Evolutionary conservation across 2,113 vertebrate genomes (phyloP).

Genomic region (Otis tarda): DNA sequence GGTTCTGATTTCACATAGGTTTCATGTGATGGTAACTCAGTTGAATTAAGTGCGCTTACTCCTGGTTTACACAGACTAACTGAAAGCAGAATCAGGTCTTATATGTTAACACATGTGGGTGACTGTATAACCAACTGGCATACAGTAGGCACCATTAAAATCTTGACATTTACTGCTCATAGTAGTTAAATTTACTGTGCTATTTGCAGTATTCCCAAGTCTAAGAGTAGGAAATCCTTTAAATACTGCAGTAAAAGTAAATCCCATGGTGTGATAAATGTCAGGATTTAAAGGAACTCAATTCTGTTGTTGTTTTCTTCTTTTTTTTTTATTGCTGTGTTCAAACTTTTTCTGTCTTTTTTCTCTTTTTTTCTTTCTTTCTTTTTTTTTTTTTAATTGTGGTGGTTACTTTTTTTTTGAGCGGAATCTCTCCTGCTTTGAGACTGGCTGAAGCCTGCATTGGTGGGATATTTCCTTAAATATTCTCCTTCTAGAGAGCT

Average conservation of each 20-base stretch:
- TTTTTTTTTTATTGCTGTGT: background rate
- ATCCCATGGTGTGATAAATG: conserved; percentile 65
- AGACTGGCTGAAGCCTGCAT: background rate
- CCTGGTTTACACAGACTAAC: background rate
- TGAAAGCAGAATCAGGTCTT: background rate
- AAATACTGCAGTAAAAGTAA: conserved; percentile 67
- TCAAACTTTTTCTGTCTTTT: background rate
- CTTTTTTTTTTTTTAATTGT: background rate
- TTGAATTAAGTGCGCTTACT: background rate
- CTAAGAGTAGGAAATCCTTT: conserved; percentile 62
- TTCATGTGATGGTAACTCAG: background rate
- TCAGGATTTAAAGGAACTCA: conserved; percentile 45
- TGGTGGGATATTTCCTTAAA: background rate
- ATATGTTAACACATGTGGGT: background rate
- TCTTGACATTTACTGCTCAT: conserved; percentile 63
- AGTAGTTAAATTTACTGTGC: conserved; percentile 64
- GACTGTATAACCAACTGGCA: conserved; percentile 37
- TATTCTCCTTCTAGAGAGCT: background rate
- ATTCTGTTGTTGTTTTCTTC: conserved; percentile 30
- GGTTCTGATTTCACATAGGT: background rate
- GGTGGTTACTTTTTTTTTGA: background rate
- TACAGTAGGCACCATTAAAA: conserved; percentile 63
- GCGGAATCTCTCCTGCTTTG: background rate
- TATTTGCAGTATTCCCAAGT: conserved; percentile 61
- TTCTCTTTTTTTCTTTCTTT: too few species aligned